phyloP scores from a whole-genome alignment of 64 coral and sea anemone species.

The Pocillopora damicornis region DNA sequence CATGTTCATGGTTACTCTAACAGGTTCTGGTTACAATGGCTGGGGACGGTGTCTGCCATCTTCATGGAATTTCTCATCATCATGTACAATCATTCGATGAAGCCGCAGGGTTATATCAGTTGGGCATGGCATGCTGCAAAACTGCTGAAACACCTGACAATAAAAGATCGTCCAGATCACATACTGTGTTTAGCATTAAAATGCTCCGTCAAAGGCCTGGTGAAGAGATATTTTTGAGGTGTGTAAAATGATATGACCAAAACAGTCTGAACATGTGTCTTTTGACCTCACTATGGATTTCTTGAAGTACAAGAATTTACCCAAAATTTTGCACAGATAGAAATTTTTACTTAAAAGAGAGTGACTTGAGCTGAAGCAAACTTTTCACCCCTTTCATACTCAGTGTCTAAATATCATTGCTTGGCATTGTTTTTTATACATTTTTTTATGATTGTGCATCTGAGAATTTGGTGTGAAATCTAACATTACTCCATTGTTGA shows the following conservation, averaged over 20 bases:
- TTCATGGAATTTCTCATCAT: slow-evolving; percentile 49
- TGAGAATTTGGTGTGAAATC: too few species aligned
- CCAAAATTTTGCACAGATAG: too few species aligned
- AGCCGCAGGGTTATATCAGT: slow-evolving; percentile 17
- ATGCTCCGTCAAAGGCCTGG: slow-evolving; percentile 34
- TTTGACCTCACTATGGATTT: too few species aligned
- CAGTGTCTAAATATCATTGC: too few species aligned
- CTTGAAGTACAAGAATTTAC: too few species aligned
- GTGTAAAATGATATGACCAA: neutral
- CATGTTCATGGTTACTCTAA: neutral
- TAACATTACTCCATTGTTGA: too few species aligned
- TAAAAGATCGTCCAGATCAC: slow-evolving; percentile 56
- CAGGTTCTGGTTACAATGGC: slow-evolving; percentile 46
- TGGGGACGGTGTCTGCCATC: neutral
- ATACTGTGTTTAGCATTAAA: slow-evolving; percentile 36
- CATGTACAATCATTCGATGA: slow-evolving; percentile 23
- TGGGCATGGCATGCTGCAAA: slow-evolving; percentile 2
- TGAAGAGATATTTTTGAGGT: slow-evolving; percentile 45
- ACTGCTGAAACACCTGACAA: neutral
- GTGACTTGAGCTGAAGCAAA: too few species aligned
- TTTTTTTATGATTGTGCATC: too few species aligned
- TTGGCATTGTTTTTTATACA: too few species aligned
- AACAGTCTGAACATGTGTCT: too few species aligned
- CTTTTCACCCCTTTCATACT: too few species aligned
- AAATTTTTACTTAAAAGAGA: too few species aligned